phyloP scores from a whole-genome alignment of 2,888 invertebrate genomes.

The Mythimna pallens region DNA sequence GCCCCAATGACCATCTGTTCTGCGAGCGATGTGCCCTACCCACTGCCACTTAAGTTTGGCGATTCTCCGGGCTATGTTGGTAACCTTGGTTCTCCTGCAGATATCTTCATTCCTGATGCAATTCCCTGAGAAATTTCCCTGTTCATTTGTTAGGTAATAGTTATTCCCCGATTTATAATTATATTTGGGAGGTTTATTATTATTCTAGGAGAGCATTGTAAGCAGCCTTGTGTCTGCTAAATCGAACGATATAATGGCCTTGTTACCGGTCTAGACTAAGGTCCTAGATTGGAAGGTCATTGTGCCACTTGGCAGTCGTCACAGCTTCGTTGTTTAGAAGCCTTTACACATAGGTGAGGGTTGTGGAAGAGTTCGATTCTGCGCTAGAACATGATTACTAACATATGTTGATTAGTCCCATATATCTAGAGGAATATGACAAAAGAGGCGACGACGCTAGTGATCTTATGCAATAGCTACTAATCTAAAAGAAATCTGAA shows the following conservation, averaged over 20 bases:
- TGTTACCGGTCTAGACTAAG: not conserved
- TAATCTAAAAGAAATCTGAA: conserved; percentile 43
- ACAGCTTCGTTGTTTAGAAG: not conserved
- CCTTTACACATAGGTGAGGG: not conserved
- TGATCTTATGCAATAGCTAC: conserved; percentile 9
- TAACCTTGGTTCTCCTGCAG: too few relatives aligned
- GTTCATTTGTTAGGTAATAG: too few relatives aligned
- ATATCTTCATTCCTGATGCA: too few relatives aligned
- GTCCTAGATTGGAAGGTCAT: not conserved
- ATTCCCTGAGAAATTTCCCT: too few relatives aligned
- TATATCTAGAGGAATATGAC: conserved; percentile 4
- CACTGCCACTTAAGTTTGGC: too few relatives aligned
- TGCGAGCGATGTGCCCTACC: too few relatives aligned
- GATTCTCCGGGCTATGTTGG: too few relatives aligned
- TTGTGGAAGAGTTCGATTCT: not conserved
- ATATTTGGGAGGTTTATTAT: too few relatives aligned
- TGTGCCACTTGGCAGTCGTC: too few relatives aligned
- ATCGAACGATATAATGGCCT: not conserved
- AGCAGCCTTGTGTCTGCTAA: not conserved
- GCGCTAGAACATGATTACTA: not conserved
- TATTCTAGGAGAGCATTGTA: not conserved
- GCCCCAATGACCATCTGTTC: too few relatives aligned
- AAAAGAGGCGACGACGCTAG: not conserved
- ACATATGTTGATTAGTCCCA: conserved; percentile 8
- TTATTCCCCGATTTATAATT: too few relatives aligned